phyloP scores from a whole-genome alignment of 2,113 vertebrate genomes.

The Colaptes auratus region DNA sequence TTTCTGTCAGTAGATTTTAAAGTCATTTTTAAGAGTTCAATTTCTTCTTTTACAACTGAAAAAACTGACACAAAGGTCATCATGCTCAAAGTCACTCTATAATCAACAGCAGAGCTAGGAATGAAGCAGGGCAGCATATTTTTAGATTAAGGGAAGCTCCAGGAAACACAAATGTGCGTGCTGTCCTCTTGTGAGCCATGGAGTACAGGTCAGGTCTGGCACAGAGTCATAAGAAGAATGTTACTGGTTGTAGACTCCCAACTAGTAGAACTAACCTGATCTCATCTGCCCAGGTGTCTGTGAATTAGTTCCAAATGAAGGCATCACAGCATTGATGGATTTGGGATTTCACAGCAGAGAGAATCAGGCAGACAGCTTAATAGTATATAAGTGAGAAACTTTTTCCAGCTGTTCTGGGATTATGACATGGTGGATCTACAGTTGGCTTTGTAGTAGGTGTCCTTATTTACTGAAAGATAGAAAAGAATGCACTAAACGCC shows the following conservation, averaged over 20 bases:
- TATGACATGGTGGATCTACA: background rate
- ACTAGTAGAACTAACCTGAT: background rate
- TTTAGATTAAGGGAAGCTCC: background rate
- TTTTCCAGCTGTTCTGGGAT: background rate
- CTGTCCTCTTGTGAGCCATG: background rate
- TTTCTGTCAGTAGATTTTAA: background rate
- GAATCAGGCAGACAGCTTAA: background rate
- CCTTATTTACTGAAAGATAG: background rate
- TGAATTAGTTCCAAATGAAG: background rate
- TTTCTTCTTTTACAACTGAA: background rate
- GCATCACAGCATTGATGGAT: rapidly evolving
- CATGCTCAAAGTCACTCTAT: background rate
- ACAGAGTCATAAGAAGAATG: background rate
- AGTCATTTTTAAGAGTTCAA: background rate
- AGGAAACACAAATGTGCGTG: background rate
- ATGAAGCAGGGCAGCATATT: background rate
- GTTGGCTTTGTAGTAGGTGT: background rate
- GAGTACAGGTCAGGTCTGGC: background rate
- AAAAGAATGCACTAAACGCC: background rate
- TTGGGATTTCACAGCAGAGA: background rate
- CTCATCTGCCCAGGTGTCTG: background rate
- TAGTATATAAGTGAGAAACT: background rate
- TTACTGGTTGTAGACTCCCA: background rate
- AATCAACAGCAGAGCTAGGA: background rate
- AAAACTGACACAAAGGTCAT: background rate